Conservation (phyloP, 2,797 vertebrate species). For the Nannoperca obscura region DNA sequence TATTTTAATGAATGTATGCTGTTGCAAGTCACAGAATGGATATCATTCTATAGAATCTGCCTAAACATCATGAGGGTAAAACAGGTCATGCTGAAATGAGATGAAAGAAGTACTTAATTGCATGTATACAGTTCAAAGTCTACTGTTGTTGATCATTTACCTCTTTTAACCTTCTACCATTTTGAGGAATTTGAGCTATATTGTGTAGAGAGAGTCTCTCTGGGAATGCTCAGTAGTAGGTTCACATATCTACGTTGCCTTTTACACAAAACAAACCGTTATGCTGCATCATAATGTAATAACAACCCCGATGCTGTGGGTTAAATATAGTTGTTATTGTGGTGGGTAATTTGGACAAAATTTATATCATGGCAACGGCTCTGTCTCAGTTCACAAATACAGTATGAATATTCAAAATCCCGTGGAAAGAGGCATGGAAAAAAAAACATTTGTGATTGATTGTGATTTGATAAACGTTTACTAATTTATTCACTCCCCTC, state of each 20-base stretch:
- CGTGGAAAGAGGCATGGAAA: background rate
- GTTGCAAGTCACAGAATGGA: background rate
- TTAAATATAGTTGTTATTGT: background rate
- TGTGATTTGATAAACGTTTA: background rate
- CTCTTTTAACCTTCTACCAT: constrained; percentile 25
- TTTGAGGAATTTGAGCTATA: constrained; percentile 24
- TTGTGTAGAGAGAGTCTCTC: background rate
- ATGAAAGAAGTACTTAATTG: background rate
- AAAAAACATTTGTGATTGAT: background rate
- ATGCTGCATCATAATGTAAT: background rate
- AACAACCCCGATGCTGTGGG: background rate
- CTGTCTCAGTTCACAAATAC: background rate
- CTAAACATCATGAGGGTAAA: background rate
- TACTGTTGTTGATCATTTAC: constrained; percentile 63
- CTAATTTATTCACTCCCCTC: background rate
- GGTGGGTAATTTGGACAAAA: background rate
- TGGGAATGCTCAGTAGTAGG: constrained; percentile 7
- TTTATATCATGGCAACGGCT: background rate
- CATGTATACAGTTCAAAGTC: constrained; percentile 60
- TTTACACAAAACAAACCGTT: background rate
- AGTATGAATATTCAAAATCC: background rate
- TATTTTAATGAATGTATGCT: background rate
- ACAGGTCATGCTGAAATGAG: background rate
- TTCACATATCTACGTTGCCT: background rate
- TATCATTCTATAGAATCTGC: background rate